Evolutionary conservation across 2,113 vertebrate species (phyloP).

Genomic region (Lasiurus borealis): DNA sequence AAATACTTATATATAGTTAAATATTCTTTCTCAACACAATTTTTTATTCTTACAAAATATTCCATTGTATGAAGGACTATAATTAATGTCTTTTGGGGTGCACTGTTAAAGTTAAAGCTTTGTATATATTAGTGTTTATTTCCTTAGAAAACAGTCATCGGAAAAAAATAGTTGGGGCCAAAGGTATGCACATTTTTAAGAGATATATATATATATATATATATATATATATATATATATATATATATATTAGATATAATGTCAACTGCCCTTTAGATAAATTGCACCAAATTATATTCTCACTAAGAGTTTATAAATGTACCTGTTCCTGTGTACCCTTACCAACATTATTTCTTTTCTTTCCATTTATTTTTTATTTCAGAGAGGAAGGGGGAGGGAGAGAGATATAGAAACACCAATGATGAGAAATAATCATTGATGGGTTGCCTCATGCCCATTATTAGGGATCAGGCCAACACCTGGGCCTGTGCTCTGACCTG

Average conservation of each 20-base stretch:
- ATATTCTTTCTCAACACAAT: background rate
- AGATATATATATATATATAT: no score
- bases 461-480: no score
- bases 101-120: conserved; percentile 20
- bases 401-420: no score
- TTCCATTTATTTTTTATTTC: no score
- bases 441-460: no score
- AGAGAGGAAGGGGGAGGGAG: no score
- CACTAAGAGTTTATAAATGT: background rate
- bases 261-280: conserved; percentile 17
- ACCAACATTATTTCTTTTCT: background rate
- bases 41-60: conserved; percentile 15
- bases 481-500: no score
- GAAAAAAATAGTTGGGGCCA: background rate
- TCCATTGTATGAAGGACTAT: background rate
- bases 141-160: conserved; percentile 35
- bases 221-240: no score
- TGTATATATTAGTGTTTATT: background rate
- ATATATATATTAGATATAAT: background rate
- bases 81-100: background rate
- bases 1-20: conserved; percentile 40
- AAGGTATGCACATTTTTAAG: background rate
- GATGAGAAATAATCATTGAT: no score
- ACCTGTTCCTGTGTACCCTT: background rate
- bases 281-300: background rate